Percentiles rank a stretch among this genome's conserved stretches.
Evolutionary conservation across 92 coral and sea anemone genomes (phyloP).

Genomic region (Muricea muricata): DNA sequence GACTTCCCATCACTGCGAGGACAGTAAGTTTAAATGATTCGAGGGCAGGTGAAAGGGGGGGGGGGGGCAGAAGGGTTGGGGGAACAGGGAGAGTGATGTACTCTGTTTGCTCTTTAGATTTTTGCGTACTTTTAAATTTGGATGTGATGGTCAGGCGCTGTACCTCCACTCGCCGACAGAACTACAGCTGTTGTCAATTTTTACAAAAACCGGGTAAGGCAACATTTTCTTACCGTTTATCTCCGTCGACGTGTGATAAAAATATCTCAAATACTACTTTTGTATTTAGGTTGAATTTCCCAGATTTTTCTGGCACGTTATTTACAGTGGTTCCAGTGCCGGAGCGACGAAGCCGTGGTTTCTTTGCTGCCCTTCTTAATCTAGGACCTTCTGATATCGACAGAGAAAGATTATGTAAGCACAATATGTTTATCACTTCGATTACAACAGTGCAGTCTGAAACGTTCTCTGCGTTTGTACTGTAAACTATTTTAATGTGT

Average conservation of each 20-base stretch:
- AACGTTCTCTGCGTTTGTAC: not conserved
- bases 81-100: too few relatives aligned
- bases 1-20: conserved; percentile 48
- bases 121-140: conserved; percentile 81
- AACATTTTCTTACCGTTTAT: too few relatives aligned
- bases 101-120: conserved; percentile 52
- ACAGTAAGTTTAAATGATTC: conserved; percentile 11
- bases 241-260: too few relatives aligned
- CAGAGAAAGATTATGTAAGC: conserved; percentile 94
- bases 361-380: conserved; percentile 89
- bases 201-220: conserved; percentile 54
- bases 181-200: conserved; percentile 81
- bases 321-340: conserved; percentile 89
- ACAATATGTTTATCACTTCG: not conserved
- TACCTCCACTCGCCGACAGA: conserved; percentile 92
- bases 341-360: conserved; percentile 83
- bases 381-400: conserved; percentile 85
- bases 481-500: too few relatives aligned
- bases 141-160: conserved; percentile 88
- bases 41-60: too few relatives aligned
- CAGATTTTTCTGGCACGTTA: conserved; percentile 79
- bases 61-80: too few relatives aligned
- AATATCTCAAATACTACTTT: not conserved
- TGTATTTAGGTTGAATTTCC: conserved; percentile 64
- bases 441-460: too few relatives aligned